phyloP scores from a whole-genome alignment of 2,797 vertebrate species.

The Australoheros facetus region DNA sequence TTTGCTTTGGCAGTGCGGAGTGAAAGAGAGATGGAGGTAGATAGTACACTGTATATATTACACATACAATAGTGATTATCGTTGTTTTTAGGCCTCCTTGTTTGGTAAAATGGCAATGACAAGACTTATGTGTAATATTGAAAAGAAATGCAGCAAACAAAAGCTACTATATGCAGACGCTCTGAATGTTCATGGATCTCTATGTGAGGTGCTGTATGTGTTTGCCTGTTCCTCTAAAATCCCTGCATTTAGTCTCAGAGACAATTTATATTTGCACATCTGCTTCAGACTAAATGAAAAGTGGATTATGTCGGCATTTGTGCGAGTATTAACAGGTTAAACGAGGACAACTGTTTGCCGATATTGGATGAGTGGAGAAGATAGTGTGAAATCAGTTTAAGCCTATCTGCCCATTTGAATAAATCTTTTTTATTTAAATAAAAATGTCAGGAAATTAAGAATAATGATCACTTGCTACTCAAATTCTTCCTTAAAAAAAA shows the following conservation, averaged over 20 bases:
- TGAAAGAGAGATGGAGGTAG: background rate
- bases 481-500: background rate
- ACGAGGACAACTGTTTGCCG: constrained; percentile 7
- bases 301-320: constrained; percentile 16
- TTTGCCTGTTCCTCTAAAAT: constrained; percentile 1
- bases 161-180: too few relatives aligned
- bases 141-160: background rate
- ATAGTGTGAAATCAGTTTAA: constrained; percentile 4
- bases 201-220: background rate
- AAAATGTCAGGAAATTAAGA: background rate
- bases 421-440: background rate
- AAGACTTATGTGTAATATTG: background rate
- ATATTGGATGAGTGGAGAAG: background rate
- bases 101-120: background rate
- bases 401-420: background rate
- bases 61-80: background rate
- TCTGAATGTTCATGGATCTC: background rate
- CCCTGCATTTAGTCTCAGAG: background rate
- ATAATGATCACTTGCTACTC: background rate
- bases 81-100: background rate
- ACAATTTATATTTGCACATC: background rate
- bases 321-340: constrained; percentile 21
- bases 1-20: background rate
- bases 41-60: background rate
- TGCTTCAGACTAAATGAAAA: background rate